phyloP scores from a whole-genome alignment of 2,113 vertebrate species.

The Chamaetylas fuelleborni region DNA sequence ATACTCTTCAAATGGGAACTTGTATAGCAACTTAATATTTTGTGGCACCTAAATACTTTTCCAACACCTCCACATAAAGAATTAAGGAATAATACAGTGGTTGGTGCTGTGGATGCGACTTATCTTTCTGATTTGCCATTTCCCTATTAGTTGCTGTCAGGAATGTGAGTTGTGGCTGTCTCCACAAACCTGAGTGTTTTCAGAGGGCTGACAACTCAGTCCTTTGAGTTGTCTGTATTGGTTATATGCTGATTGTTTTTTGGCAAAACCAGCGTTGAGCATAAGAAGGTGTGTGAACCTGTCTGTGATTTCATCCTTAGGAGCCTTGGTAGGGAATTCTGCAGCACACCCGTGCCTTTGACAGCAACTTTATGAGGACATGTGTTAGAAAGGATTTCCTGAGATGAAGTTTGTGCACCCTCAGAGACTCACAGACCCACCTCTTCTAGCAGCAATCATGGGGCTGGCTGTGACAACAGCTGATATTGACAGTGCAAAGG shows the following conservation, averaged over 20 bases:
- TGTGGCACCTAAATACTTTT: background rate
- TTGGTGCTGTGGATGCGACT: background rate
- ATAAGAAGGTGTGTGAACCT: background rate
- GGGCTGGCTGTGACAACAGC: background rate
- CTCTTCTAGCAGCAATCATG: background rate
- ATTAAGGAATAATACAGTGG: accelerated
- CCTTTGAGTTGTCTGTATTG: background rate
- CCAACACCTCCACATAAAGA: background rate
- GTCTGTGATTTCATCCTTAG: background rate
- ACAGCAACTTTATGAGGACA: background rate
- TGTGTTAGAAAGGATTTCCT: background rate
- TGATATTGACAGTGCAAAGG: background rate
- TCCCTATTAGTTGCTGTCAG: background rate
- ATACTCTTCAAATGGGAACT: background rate
- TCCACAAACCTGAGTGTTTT: background rate
- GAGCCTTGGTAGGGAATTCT: background rate
- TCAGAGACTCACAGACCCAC: background rate
- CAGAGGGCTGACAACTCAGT: background rate
- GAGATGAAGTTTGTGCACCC: background rate
- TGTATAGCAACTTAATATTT: background rate
- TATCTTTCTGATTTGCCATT: background rate
- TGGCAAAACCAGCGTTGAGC: background rate
- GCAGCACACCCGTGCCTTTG: background rate
- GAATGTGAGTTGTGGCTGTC: background rate
- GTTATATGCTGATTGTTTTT: background rate